A percentile compares a stretch with the other conserved stretches of the same genome.
Evolutionary conservation across 2,113 vertebrate genomes (phyloP).

Genomic region (Hippocampus abdominalis): DNA sequence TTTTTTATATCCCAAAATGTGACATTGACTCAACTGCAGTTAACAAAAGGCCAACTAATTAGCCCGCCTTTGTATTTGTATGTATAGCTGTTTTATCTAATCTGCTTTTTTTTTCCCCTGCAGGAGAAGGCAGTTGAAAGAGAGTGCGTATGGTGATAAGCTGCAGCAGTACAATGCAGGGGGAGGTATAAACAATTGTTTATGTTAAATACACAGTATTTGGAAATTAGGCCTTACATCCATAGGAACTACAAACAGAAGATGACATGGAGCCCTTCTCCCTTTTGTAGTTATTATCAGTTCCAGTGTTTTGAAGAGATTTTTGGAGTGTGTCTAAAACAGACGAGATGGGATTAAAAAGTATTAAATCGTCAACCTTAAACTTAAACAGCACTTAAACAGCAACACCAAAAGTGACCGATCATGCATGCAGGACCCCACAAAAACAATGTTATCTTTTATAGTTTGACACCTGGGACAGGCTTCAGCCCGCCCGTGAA

Average conservation of each 20-base stretch:
- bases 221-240: neutral
- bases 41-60: constrained; percentile 35
- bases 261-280: neutral
- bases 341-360: neutral
- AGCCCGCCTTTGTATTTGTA: constrained; percentile 24
- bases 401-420: neutral
- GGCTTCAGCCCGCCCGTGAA: too few species aligned
- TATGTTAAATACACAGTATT: neutral
- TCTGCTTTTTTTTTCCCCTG: constrained; percentile 2
- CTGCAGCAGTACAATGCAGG: constrained; percentile 96
- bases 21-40: neutral
- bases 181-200: constrained; percentile 76
- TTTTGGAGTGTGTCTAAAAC: neutral
- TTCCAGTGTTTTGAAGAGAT: neutral
- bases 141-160: constrained; percentile 93
- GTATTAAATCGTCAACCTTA: neutral
- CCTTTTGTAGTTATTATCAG: neutral
- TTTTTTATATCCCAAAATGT: constrained; percentile 3
- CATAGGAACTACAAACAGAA: neutral
- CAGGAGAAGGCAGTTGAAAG: constrained; percentile 90
- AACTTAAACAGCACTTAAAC: neutral
- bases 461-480: too few species aligned
- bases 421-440: neutral
- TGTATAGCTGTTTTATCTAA: constrained; percentile 5
- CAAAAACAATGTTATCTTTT: neutral